Conservation (phyloP, 2,888 invertebrate genomes). For the Hyposoter dolosus region DNA sequence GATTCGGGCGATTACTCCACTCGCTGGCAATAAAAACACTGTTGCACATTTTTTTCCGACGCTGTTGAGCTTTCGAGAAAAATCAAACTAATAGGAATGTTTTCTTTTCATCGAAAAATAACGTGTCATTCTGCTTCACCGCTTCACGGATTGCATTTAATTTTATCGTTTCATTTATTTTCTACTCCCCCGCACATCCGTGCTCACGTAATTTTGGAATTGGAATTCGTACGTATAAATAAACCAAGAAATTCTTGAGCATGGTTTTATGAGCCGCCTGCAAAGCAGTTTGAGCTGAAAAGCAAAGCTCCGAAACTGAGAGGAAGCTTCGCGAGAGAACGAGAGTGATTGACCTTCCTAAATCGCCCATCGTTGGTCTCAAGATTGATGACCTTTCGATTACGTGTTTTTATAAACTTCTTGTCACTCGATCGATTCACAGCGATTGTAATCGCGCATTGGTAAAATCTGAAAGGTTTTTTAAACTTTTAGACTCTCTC, state of each 20-base stretch:
- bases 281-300: conserved; percentile 39
- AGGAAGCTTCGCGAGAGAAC: conserved; percentile 25
- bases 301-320: conserved; percentile 49
- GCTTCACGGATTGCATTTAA: no score
- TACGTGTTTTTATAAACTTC: conserved; percentile 27
- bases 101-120: no score
- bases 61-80: no score
- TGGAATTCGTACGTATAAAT: not conserved
- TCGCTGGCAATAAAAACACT: no score
- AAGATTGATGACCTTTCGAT: not conserved
- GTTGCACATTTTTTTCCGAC: no score
- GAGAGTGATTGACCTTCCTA: conserved; percentile 25
- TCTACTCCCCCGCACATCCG: no score
- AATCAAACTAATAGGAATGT: no score
- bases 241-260: not conserved
- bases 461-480: not conserved
- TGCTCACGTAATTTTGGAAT: not conserved
- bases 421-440: not conserved
- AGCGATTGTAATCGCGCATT: not conserved
- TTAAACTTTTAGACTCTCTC: not conserved
- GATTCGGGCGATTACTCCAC: no score
- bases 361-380: conserved; percentile 35
- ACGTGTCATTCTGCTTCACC: no score
- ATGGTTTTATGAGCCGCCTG: not conserved
- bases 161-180: no score